phyloP scores from a whole-genome alignment of 2,888 invertebrate species.

The Pristionchus entomophagus region DNA sequence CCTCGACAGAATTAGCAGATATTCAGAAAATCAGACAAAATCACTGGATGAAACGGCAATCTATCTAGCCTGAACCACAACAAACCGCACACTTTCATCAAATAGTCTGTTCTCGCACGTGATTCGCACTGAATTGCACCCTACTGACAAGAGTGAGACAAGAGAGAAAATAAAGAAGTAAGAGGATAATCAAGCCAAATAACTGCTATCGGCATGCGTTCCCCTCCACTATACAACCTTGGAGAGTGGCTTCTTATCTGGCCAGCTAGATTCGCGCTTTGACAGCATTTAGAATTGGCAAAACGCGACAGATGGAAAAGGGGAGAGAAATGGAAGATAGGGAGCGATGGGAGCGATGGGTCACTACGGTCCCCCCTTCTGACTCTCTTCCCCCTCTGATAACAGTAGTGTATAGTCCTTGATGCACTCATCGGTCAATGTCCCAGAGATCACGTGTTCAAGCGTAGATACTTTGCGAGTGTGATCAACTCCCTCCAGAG shows the following conservation, averaged over 20 bases:
- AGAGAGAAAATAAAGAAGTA: neutral
- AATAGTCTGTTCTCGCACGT: conserved; percentile 2
- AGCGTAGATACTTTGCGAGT: conserved; percentile 27
- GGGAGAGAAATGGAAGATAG: neutral
- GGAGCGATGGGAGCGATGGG: neutral
- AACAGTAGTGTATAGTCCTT: conserved; percentile 16
- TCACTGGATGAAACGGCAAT: too few species aligned
- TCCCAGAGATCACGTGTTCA: neutral
- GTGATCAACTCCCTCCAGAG: neutral
- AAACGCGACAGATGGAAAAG: neutral
- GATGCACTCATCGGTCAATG: conserved; percentile 1
- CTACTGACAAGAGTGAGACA: neutral
- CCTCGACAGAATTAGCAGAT: too few species aligned
- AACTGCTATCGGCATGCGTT: neutral
- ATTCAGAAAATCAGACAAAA: too few species aligned
- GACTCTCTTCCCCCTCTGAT: neutral
- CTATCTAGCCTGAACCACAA: too few species aligned
- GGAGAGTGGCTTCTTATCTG: neutral
- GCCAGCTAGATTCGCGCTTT: conserved; percentile 2
- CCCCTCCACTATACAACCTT: neutral
- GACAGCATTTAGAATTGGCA: neutral
- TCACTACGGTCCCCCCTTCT: conserved; percentile 11
- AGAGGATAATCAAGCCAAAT: neutral
- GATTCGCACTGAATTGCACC: neutral
- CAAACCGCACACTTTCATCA: too few species aligned